These are phyloP conservation scores for Halisarca cf. caerulea DNA, from an alignment of 37 sponge, comb jelly and placozoan genomes.

Conservation along the genomic window DNA sequence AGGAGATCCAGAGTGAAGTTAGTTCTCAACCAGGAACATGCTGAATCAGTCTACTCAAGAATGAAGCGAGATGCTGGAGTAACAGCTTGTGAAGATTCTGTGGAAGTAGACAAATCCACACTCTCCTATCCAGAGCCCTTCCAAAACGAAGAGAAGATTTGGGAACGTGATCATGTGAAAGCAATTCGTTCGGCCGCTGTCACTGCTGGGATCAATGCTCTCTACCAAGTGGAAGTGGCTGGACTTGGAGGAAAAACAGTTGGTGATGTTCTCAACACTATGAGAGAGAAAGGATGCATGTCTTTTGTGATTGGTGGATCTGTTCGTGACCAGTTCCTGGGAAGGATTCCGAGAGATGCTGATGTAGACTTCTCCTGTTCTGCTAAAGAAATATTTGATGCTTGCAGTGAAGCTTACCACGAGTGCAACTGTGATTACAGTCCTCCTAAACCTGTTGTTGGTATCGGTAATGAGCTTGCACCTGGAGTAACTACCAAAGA, in stretches of 20 bases:
- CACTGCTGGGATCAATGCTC: neutral
- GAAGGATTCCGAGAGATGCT: neutral
- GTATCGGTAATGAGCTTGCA: neutral
- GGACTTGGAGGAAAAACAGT: neutral
- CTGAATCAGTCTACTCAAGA: too few relatives aligned
- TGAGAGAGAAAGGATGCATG: neutral
- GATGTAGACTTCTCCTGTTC: conserved; percentile 20
- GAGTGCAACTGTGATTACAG: neutral
- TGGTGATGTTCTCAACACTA: conserved; percentile 1
- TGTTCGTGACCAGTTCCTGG: conserved; percentile 4
- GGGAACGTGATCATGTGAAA: neutral
- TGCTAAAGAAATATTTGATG: neutral
- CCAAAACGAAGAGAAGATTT: neutral
- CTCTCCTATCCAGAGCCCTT: neutral
- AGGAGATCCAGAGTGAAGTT: too few relatives aligned
- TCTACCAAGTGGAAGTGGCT: neutral
- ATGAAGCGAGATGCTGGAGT: too few relatives aligned
- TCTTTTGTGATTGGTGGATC: neutral
- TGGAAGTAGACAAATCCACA: neutral
- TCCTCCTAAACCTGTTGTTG: neutral
- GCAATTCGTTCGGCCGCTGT: neutral
- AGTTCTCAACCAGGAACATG: too few relatives aligned
- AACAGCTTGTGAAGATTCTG: too few relatives aligned
- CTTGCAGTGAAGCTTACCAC: neutral
- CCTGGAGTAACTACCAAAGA: neutral